Base-by-base conservation (phyloP, 2,888 invertebrate genomes). In the Ryuthela nishihirai region DNA sequence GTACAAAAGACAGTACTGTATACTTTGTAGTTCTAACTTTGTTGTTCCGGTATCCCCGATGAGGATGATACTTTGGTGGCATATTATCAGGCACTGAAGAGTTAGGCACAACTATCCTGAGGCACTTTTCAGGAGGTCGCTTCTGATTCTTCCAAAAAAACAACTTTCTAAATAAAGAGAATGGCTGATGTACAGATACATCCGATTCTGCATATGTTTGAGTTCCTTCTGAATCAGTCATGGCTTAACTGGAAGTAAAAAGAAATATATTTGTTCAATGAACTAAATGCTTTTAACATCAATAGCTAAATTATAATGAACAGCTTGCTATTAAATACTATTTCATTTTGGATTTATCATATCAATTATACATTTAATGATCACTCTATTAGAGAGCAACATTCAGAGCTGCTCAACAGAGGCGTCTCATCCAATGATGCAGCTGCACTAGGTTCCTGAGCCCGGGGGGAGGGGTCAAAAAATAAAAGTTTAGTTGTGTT, bases 21-120 rank as follows among this genome's bases (percentile, higher is more conserved):
- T 98, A 98, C 77, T 97, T 95, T 48, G 93, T 93, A 75, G 94
- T 94, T 74, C 90, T 83, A 72, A 94, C 86, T 77, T 86, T 73
- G 75, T 94, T 94, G 72, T 85, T 82, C 68, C 87, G 83, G 72
- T 85, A 83, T 44, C 81, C 78, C n/a, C 86, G 86, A 72, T 90
- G 91, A 1, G 91, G 89, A 73, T 90, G 89, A 65, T 85, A 85
- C 68, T 84, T 84, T 40, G 81, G 80, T 9, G 88, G 85, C 5
- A 86, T 86, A 74, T 86, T 85, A 21, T 85, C 84, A 47, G 88
- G 86, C 72, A 90, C 85, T 63, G 86, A 80, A 73, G 89, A 89
- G 75, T 90, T 92, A 64, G 92, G 89, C 70, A 88, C 84, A 56
- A 92, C 85, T 17, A 68, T 65, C 18, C 74, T 67, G 44, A 36